phyloP scores from a whole-genome alignment of 2,797 vertebrate species.

The Sebastes vulpes region DNA sequence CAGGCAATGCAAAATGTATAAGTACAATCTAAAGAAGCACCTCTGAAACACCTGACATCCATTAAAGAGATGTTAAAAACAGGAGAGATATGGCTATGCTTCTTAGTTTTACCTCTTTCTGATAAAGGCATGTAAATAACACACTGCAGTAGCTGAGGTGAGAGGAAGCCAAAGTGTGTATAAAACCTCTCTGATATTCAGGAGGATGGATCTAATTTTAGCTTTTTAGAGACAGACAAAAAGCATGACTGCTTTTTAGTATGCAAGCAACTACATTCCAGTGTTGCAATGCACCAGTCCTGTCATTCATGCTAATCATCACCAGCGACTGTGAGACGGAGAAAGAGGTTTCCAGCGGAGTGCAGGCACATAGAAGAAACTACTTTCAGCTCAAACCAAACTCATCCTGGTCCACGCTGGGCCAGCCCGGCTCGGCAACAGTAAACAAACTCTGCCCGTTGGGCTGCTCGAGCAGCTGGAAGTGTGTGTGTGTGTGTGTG shows the following conservation, averaged over 20 bases:
- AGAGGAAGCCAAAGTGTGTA: conserved; percentile 4
- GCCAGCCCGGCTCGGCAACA: neutral
- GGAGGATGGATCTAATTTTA: conserved; percentile 40
- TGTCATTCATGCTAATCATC: conserved; percentile 31
- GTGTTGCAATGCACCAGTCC: conserved; percentile 15
- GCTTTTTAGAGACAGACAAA: conserved; percentile 21
- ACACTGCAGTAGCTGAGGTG: neutral
- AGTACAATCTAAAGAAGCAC: neutral
- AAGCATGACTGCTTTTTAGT: conserved; percentile 22
- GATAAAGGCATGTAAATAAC: neutral
- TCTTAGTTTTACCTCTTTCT: neutral
- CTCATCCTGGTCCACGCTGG: neutral
- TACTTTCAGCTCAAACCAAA: conserved; percentile 1
- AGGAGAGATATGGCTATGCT: neutral
- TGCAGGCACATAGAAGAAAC: neutral
- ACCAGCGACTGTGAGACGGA: neutral
- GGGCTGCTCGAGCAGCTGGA: neutral
- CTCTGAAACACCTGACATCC: neutral
- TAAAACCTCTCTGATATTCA: neutral
- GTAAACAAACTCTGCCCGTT: conserved; percentile 9
- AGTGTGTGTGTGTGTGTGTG: neutral
- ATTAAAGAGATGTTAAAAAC: neutral
- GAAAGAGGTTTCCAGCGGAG: conserved; percentile 1
- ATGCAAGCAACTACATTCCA: conserved; percentile 11
- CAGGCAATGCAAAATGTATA: neutral